Conservation (phyloP, 2,113 vertebrate species). For the Speoplatyrhinus poulsoni region DNA sequence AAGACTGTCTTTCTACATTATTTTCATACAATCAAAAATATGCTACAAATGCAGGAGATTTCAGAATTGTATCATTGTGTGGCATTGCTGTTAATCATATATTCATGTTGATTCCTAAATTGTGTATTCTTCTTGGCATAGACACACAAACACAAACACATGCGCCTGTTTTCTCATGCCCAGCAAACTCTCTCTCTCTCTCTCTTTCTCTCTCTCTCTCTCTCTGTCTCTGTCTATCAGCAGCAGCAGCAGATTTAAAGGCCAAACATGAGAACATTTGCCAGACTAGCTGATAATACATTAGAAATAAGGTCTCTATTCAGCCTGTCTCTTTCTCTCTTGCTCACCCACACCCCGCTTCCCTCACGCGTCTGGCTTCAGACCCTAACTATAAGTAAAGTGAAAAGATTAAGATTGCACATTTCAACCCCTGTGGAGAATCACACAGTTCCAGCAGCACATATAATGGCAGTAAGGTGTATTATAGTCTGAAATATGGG, state of each 20-base stretch:
- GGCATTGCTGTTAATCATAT: too few species aligned
- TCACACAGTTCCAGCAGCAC: too few species aligned
- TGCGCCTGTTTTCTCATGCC: not conserved
- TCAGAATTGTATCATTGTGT: too few species aligned
- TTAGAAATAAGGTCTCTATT: slow-evolving; percentile 21
- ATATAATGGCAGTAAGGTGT: too few species aligned
- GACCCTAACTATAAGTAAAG: not conserved
- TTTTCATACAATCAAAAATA: too few species aligned
- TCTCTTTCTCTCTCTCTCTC: not conserved
- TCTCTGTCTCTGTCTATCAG: not conserved
- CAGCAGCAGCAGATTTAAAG: slow-evolving; percentile 24
- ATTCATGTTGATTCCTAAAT: too few species aligned
- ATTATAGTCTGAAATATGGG: too few species aligned
- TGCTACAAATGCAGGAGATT: too few species aligned
- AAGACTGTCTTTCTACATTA: too few species aligned
- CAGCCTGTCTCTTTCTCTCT: not conserved
- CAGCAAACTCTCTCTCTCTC: not conserved
- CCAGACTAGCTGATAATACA: slow-evolving; percentile 22
- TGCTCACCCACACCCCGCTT: not conserved
- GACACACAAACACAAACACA: slow-evolving; percentile 16
- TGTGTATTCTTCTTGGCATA: too few species aligned
- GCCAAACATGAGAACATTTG: slow-evolving; percentile 22
- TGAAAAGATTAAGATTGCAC: too few species aligned
- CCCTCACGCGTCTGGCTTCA: not conserved
- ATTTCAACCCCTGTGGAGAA: too few species aligned